Base-by-base conservation (phyloP, 2,113 vertebrate genomes). In the Ibidorhyncha struthersii region DNA sequence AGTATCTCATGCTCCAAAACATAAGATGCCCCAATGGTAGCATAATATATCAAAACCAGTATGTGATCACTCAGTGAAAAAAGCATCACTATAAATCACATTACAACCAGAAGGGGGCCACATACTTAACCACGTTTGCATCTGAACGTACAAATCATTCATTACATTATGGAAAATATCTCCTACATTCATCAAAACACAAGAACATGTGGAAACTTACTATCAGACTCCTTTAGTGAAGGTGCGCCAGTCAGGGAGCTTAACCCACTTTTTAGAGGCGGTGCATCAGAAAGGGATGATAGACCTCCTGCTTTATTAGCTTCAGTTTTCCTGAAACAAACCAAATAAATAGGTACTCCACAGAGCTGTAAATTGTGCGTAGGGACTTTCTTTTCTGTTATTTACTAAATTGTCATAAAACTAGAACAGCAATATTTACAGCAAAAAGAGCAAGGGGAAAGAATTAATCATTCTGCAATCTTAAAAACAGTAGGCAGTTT, bases 321-420 rank as follows among this genome's bases (percentile, higher is more conserved):
- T 20, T 98, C 98, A 50, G 78, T 95, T 96, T 98, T 99, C 99
- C 99, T 99, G 96, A 40, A 78, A 80, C 18, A 93, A 89, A 25
- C 18, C 69, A 94, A 72, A 82, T 17, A 95, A 76, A 3, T 4
- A 52, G 76, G 27, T 52, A 72, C n/a, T 93, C 16, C 34, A 50
- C 11, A 69, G 30, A 82, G 5, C 23, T 67, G 23, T 22, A 17
- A 82, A 61, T 76, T 27, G 29, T 6, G 23, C 6, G 4, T 2
- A 10, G 25, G 40, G 12, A 76, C 6, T 41, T 86, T 76, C 12
- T 72, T 34, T 40, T 63, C 63, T 81, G 5, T 65, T 34, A 77
- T 50, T 77, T 55, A 59, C 29, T 59, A 67, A 62, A 25, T 12
- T 59, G 6, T 26, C 29, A 38, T 32, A 61, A 79, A 90, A 50